Conservation (phyloP, 2,888 invertebrate species). For the Galerucella pusilla region DNA sequence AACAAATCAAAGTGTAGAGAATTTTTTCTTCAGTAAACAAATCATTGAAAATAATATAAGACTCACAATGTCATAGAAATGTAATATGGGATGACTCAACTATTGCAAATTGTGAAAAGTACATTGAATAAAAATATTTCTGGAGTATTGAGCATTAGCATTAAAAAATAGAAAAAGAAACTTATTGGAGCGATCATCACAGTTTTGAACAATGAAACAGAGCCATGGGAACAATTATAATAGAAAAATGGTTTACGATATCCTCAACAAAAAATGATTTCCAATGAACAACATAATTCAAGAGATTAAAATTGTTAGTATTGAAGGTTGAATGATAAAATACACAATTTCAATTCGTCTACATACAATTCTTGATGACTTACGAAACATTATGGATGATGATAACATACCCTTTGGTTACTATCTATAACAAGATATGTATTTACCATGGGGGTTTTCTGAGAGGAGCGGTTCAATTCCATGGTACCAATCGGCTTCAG, state of each 20-base stretch:
- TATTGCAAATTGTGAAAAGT: too few species aligned
- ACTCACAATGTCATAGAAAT: background rate
- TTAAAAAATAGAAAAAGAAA: too few species aligned
- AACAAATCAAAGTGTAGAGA: background rate
- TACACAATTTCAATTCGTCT: too few species aligned
- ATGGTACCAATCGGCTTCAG: slow-evolving; percentile 10
- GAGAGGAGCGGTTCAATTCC: slow-evolving; percentile 10
- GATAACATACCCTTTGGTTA: background rate
- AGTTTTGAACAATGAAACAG: too few species aligned
- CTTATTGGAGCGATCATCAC: too few species aligned
- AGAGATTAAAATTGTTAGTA: background rate
- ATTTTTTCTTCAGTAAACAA: background rate
- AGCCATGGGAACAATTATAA: too few species aligned
- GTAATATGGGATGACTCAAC: too few species aligned
- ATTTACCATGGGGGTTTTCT: slow-evolving; percentile 11
- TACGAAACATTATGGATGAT: background rate
- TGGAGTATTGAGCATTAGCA: too few species aligned
- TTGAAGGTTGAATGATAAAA: background rate
- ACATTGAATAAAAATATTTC: too few species aligned
- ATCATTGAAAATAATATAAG: background rate
- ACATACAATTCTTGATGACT: background rate
- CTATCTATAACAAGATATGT: slow-evolving; percentile 9
- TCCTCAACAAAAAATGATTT: too few species aligned
- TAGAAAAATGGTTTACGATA: too few species aligned
- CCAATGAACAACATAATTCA: background rate